Conservation (phyloP, 1,140 invertebrate genomes). For the Drosophila malerkotliana region DNA sequence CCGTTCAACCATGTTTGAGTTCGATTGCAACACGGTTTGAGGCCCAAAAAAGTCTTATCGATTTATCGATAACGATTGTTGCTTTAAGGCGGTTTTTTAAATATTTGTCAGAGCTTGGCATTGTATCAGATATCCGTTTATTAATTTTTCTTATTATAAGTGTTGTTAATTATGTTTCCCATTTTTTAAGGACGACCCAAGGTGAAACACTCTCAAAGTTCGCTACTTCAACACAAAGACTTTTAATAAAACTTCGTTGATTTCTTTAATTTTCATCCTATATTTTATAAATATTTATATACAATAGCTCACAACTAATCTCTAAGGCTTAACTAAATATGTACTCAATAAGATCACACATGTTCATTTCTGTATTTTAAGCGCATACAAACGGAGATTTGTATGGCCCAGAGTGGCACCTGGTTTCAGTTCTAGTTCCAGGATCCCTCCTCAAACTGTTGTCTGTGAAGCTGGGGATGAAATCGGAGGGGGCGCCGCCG, state of each 20-base stretch:
- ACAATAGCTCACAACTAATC: conserved; percentile 57
- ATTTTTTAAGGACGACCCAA: not conserved
- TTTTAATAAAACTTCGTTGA: conserved; percentile 3
- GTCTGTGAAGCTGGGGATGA: not conserved
- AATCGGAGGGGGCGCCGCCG: not conserved
- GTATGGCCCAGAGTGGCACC: conserved; percentile 70
- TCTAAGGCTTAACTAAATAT: conserved; percentile 54
- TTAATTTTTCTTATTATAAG: not conserved
- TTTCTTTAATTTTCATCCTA: conserved; percentile 59
- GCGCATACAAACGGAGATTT: conserved; percentile 55
- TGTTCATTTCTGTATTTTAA: conserved; percentile 58
- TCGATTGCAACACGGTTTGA: no score
- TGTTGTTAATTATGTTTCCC: not conserved
- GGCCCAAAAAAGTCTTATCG: no score
- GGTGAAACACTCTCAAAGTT: not conserved
- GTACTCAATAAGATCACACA: conserved; percentile 74
- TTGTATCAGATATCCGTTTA: no score
- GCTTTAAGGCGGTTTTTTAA: not conserved
- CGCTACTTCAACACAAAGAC: not conserved
- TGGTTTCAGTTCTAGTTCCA: conserved; percentile 28
- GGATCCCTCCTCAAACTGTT: not conserved
- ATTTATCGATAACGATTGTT: not conserved
- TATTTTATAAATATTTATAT: conserved; percentile 68
- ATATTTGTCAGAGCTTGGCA: not conserved
- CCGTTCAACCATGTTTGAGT: no score